Conservation (phyloP, 2,888 invertebrate genomes). For the Zaprionus bogoriensis region DNA sequence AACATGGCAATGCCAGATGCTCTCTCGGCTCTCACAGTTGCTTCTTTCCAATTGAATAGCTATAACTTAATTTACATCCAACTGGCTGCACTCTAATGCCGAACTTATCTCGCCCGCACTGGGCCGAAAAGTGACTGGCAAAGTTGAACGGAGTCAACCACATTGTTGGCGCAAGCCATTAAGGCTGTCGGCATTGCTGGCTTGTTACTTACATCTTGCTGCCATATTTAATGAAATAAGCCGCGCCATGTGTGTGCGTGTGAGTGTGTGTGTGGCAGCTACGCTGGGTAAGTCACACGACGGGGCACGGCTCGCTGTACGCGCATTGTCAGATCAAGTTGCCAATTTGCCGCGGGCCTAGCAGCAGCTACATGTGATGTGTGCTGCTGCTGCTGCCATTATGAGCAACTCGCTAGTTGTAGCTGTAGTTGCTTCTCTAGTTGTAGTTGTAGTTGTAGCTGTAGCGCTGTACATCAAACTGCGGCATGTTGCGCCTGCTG, state of each 20-base stretch:
- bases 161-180: constrained; percentile 58
- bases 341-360: constrained; percentile 48
- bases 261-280: constrained; percentile 12
- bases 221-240: constrained; percentile 64
- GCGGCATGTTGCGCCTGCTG: constrained; percentile 25
- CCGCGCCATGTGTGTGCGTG: constrained; percentile 34
- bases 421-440: too few species aligned
- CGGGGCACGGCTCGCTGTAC: constrained; percentile 3
- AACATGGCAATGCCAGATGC: too few species aligned
- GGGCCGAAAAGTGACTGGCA: not conserved
- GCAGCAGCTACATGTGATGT: constrained; percentile 31
- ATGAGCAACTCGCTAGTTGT: not conserved
- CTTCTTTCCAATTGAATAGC: too few species aligned
- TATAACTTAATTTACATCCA: too few species aligned
- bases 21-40: too few species aligned
- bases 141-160: constrained; percentile 36
- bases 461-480: constrained; percentile 36
- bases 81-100: not conserved
- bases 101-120: not conserved
- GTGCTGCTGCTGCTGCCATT: constrained; percentile 1
- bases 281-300: not conserved
- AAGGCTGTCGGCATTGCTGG: constrained; percentile 41
- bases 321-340: constrained; percentile 47
- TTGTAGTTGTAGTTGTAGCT: not conserved
- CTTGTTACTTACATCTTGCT: constrained; percentile 45